A percentile compares a stretch with the other conserved stretches of the same genome.
Conservation (phyloP, 1,140 invertebrate genomes). For the Apis cerana region DNA sequence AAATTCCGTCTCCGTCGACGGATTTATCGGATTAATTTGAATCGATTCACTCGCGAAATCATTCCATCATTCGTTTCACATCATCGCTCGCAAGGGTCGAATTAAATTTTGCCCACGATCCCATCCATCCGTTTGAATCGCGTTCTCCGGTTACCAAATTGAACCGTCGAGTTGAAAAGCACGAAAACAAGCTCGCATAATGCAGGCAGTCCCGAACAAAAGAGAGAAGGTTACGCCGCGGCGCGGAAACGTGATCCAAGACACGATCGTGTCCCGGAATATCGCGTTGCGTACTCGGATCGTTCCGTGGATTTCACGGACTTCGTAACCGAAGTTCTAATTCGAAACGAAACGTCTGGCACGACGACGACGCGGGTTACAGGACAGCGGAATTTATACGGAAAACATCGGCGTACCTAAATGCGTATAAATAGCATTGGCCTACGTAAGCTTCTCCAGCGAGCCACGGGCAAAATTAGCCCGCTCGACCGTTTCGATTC, state of each 20-base stretch:
- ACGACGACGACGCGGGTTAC: background rate
- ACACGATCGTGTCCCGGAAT: background rate
- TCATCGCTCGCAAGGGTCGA: background rate
- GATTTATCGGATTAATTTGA: slow-evolving; percentile 28
- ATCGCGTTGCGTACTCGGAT: background rate
- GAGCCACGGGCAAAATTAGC: background rate
- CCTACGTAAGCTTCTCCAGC: background rate
- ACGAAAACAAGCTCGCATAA: too few relatives aligned
- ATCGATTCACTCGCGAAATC: background rate
- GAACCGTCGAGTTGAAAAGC: background rate
- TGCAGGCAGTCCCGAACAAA: too few relatives aligned
- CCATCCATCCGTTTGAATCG: too few relatives aligned
- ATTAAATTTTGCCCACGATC: background rate
- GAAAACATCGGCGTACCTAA: background rate
- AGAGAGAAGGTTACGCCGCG: background rate
- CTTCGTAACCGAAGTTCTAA: background rate
- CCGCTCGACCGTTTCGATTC: background rate
- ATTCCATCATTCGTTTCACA: background rate
- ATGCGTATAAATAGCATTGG: slow-evolving; percentile 16
- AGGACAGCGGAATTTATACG: slow-evolving; percentile 20
- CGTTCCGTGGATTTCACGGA: background rate
- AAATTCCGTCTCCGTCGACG: slow-evolving; percentile 18
- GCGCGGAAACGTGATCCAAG: background rate
- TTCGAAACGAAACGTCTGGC: background rate
- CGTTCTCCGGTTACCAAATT: background rate